phyloP scores from a whole-genome alignment of 2,888 invertebrate genomes.

The Erebia epiphron region DNA sequence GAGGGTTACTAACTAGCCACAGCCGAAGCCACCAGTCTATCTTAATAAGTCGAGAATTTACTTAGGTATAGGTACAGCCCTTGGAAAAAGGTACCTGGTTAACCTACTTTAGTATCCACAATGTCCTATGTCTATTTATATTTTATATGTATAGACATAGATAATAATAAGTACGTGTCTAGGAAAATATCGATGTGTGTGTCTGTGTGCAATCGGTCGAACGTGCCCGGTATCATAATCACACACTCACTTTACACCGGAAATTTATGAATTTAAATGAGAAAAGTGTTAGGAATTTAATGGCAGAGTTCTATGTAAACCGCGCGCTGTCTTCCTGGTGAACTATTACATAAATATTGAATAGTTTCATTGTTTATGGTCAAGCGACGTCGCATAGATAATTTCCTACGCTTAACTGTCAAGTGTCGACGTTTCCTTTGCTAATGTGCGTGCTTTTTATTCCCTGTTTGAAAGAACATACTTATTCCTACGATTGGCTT shows the following conservation, averaged over 20 bases:
- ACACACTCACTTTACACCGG: constrained; percentile 70
- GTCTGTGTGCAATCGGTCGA: constrained; percentile 71
- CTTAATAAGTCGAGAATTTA: too few relatives aligned
- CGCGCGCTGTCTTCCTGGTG: constrained; percentile 60
- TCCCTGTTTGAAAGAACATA: too few relatives aligned
- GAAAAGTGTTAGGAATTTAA: constrained; percentile 82
- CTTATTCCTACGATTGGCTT: too few relatives aligned
- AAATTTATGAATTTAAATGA: constrained; percentile 83
- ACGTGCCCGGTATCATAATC: constrained; percentile 71
- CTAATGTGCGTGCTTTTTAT: not conserved
- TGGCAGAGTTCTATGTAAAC: constrained; percentile 69
- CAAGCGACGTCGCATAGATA: constrained; percentile 51
- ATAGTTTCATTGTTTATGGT: constrained; percentile 64
- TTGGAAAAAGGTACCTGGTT: not conserved
- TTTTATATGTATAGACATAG: not conserved
- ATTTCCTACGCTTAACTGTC: constrained; percentile 48
- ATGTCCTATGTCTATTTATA: not conserved
- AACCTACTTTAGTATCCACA: constrained; percentile 10
- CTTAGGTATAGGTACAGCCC: too few relatives aligned
- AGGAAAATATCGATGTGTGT: constrained; percentile 55
- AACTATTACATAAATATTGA: constrained; percentile 67
- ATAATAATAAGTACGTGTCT: constrained; percentile 54
- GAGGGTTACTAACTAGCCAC: too few relatives aligned
- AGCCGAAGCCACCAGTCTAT: too few relatives aligned
- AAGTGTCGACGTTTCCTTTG: constrained; percentile 41